Evolutionary conservation across 2,797 vertebrate genomes (phyloP).

Genomic region (Melanogrammus aeglefinus): DNA sequence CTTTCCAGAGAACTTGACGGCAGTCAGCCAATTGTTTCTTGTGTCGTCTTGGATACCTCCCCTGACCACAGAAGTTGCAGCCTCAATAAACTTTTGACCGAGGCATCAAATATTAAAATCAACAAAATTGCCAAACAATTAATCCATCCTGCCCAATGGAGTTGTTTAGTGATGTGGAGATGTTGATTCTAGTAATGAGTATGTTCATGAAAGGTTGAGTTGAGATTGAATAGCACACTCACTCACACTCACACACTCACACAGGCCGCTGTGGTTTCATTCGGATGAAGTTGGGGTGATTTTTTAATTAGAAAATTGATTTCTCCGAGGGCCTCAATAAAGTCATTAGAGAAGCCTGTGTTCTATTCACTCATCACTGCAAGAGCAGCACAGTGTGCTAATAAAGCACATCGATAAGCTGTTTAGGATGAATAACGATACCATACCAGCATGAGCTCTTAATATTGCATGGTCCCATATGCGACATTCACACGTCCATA

Average conservation of each 20-base stretch:
- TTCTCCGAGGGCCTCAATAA: neutral
- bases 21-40: neutral
- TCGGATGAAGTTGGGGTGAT: neutral
- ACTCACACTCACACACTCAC: neutral
- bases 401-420: neutral
- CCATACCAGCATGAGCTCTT: neutral
- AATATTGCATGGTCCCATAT: neutral
- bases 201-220: neutral
- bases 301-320: neutral
- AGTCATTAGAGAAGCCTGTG: neutral
- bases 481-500: neutral
- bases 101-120: neutral
- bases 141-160: neutral
- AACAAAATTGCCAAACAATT: neutral
- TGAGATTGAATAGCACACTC: neutral
- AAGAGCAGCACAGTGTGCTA: neutral
- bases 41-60: neutral
- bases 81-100: neutral
- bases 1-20: neutral
- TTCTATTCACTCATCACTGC: neutral
- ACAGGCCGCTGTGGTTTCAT: neutral
- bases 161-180: neutral
- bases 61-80: neutral
- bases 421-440: neutral
- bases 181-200: neutral